Percentiles rank a stretch among this genome's conserved stretches.
Conservation (phyloP, 2,888 invertebrate genomes). For the Branchipolynoe longqiensis region DNA sequence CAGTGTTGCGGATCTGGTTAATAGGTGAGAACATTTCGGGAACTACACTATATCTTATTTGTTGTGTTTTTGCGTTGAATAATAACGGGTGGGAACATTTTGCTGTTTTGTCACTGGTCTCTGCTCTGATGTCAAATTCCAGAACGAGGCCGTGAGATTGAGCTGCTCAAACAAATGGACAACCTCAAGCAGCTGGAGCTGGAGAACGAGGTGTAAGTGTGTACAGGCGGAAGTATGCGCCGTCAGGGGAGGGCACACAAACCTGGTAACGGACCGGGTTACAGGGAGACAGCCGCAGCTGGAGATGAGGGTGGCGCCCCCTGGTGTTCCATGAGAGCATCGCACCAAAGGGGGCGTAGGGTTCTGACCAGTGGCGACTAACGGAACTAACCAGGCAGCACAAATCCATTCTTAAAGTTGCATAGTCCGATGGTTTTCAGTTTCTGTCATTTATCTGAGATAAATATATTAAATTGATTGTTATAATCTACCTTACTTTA, state of each 20-base stretch:
- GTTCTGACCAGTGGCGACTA: too few relatives aligned
- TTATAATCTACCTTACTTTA: too few relatives aligned
- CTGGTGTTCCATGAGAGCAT: not conserved
- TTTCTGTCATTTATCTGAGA: too few relatives aligned
- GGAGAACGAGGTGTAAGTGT: not conserved
- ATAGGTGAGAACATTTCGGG: too few relatives aligned
- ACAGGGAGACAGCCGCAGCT: not conserved
- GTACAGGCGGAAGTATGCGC: not conserved
- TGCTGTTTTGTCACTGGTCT: too few relatives aligned
- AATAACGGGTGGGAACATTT: too few relatives aligned
- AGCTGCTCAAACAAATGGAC: not conserved
- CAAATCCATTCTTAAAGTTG: not conserved
- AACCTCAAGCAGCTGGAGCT: slow-evolving; percentile 3
- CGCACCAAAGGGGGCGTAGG: not conserved
- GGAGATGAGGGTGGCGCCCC: not conserved
- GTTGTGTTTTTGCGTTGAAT: too few relatives aligned
- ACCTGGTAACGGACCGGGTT: not conserved
- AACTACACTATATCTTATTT: too few relatives aligned
- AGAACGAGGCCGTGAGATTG: not conserved
- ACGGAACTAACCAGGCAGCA: not conserved
- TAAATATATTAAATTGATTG: too few relatives aligned
- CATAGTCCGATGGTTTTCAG: too few relatives aligned
- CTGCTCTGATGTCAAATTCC: too few relatives aligned
- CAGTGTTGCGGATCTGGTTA: too few relatives aligned
- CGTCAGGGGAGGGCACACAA: not conserved